Evolutionary conservation across 2,797 vertebrate species (phyloP), one percentile per base, ranked within the genome.

Genomic region (Periophthalmus magnuspinnatus): DNA sequence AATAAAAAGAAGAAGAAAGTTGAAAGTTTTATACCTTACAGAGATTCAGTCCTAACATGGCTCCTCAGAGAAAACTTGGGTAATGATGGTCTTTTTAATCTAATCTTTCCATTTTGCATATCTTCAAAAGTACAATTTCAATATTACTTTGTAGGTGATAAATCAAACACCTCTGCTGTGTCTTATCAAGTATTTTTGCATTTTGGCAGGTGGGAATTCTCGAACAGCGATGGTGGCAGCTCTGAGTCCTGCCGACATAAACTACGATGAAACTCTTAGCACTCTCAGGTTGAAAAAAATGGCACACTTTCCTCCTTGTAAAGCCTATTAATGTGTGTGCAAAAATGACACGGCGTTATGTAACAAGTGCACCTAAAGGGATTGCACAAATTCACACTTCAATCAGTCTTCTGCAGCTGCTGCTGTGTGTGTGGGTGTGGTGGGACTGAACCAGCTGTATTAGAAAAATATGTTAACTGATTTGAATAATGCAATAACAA

Each of bases 1-100:
- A 99, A 99, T 89, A 99, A 99, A 88, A 99, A 99, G 81, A 99
- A 99, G 91, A 99, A 99, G 88, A 99, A 99, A 86, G 96, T 94
- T 0, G 98, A 99, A 81, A 92, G 72, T 77, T 97, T 97, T 70
- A 96, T 99, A 73, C 98, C 98, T 0, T 99, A 99, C 88, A 93
- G 98, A 84, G 98, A 99, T 79, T 99, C 98, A 0, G 98, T 99
- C 72, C 91, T 99, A 84, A 99, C 98, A 19, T 99, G 98, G 98
- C 94, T 99, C 2, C 94, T 99, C 68, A 94, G 97, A 74, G 97
- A 99, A 81, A 99, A 99, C 81, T 86, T 99, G 62, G 98, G 98
- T 99, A 92, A 60, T 9, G 13, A 14, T 4, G 54, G 1, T 22
- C 5, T 17, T 17, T 28, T 58, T 33, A 11, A 58, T 32, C 24